Base-by-base conservation (phyloP, 1,140 invertebrate species). In the Brachionus angularis region DNA sequence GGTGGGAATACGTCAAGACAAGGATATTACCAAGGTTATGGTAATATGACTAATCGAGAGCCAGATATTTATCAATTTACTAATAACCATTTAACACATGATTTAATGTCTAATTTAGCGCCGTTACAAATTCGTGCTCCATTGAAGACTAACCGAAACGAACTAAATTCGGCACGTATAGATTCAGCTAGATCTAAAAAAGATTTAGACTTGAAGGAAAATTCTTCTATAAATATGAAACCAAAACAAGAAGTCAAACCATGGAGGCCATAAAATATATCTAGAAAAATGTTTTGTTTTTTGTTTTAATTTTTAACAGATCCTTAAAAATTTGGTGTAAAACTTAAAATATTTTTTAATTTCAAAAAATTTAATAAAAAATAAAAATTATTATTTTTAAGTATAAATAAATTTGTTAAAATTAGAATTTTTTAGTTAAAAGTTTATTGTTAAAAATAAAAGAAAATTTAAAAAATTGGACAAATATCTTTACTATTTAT, bases 61-160 rank as follows among this genome's bases (percentile, higher is more conserved):
- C 25, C 50, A 58, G 53, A 58, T 39, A 21, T 58, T 23, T 58
- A 36, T 58, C 31, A 58, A 39, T 58, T 36, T 34, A 58, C 31
- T 58, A 36, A 8, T 21, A 46, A 67, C 16, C 62, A 67, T 34
- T 67, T 67, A 33, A 47, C 62, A 27, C 62, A 67, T 47, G 25
- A 67, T n/a, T 34, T 67, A 46, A 67, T 67, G 62, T 67, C 62
- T 7, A 67, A 50, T 67, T 33, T 67, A n/a, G 42, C 46, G 31
- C 62, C 62, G 5, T 67, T 67, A 31, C 42, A 46, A n/a, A 67
- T 67, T 34, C 42, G 36, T 67, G 46, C 62, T 33, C 62, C 62
- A 2, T 46, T 50, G 29, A n/a, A 18, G 16, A 58, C 5, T 39
- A 36, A 42, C 25, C 27, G 53, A 36, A 58, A 34, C 8, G 39